These are phyloP conservation scores for Dendroctonus ponderosae DNA, from an alignment of 1,140 invertebrate species.

Conservation along the genomic window DNA sequence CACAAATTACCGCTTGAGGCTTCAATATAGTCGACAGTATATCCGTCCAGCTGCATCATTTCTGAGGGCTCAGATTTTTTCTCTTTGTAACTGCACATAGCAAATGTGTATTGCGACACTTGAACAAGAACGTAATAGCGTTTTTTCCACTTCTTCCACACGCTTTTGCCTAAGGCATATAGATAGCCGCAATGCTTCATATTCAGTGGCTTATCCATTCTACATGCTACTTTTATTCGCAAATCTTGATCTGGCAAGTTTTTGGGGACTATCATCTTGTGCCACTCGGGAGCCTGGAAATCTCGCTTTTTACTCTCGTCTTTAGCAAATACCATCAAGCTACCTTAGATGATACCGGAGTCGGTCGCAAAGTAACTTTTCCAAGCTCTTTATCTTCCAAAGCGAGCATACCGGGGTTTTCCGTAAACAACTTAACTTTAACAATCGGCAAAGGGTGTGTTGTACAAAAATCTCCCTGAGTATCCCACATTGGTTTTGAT, in stretches of 20 bases:
- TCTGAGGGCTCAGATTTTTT: slow-evolving; percentile 99
- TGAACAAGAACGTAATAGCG: slow-evolving; percentile 98
- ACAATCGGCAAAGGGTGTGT: slow-evolving; percentile 94
- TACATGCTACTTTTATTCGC: slow-evolving; percentile 94
- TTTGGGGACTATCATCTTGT: slow-evolving; percentile 94
- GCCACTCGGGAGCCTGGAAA: slow-evolving; percentile 88
- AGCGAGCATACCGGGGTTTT: slow-evolving; percentile 96
- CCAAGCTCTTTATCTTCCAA: slow-evolving; percentile 98
- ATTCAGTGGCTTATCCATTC: slow-evolving; percentile 98
- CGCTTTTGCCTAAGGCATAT: slow-evolving; percentile 92
- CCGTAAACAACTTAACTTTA: slow-evolving; percentile 96
- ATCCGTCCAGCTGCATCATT: slow-evolving; percentile 99
- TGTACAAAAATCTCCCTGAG: slow-evolving; percentile 97
- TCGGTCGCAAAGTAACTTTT: slow-evolving; percentile 88
- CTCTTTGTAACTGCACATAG: slow-evolving; percentile 99
- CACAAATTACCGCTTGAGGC: slow-evolving; percentile 72
- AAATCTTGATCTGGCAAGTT: slow-evolving; percentile 93
- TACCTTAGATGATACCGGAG: slow-evolving; percentile 87
- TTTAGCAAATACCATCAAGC: slow-evolving; percentile 1
- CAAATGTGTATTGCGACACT: slow-evolving; percentile 99
- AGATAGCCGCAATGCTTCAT: slow-evolving; percentile 96
- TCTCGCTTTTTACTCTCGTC: no score
- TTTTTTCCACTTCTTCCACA: slow-evolving; percentile 99
- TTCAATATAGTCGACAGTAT: slow-evolving; percentile 99
- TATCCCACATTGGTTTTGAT: slow-evolving; percentile 98